Evolutionary conservation across 1,140 invertebrate species (phyloP), one percentile per base, ranked within the genome.

Genomic region (Phymastichus coffea): DNA sequence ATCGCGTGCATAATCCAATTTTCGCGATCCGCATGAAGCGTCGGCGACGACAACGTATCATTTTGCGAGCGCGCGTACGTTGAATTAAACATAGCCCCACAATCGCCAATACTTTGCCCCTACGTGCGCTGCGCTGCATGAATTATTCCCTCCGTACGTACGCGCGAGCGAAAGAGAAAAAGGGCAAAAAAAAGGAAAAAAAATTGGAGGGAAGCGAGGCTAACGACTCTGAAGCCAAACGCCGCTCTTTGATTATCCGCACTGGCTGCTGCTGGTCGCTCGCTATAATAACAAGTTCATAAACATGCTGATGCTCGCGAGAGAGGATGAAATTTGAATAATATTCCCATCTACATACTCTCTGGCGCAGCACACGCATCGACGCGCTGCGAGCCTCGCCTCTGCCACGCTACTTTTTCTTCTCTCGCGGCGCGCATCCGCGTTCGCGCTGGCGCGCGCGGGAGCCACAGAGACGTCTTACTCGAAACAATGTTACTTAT

Each of bases 401-500:
- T 19, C 57, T 62, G 43, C 15, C 22, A 37, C 33, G 1, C 17
- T 23, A 14, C 37, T 25, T 2, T 37, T 26, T 25, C 26, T 38
- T 41, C 48, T 2, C 14, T 43, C 61, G n/a, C n/a, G n/a, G n/a
- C n/a, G n/a, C n/a, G n/a, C n/a, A n/a, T n/a, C n/a, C n/a, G n/a
- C n/a, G n/a, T n/a, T n/a, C n/a, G n/a, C n/a, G n/a, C n/a, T n/a
- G n/a, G n/a, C n/a, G n/a, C n/a, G n/a, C n/a, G n/a, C n/a, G n/a
- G n/a, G n/a, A n/a, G n/a, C n/a, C n/a, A n/a, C n/a, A n/a, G n/a
- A 75, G 74, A 79, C 68, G 72, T 79, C 77, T 80, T 76, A 78
- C 75, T 79, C 71, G 76, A 78, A 79, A 80, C 76, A 79, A 78
- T 80, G 76, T 79, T 75, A 70, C 70, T 68, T 71, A 26, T 55